Evolutionary conservation across 2,797 vertebrate species (phyloP).

Genomic region (Lithobates sylvaticus): DNA sequence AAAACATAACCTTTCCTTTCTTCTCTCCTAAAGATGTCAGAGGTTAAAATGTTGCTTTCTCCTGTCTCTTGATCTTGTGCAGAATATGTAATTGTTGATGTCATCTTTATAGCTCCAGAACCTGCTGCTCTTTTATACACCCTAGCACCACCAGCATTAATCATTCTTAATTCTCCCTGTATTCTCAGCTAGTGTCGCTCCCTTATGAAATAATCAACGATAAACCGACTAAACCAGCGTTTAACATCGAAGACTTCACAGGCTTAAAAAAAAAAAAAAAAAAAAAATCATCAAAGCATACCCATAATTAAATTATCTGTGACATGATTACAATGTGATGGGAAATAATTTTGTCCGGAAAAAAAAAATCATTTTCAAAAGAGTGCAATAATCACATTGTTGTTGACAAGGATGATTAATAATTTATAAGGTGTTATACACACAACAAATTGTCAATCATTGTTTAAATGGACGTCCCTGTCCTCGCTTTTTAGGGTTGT

Average conservation of each 20-base stretch:
- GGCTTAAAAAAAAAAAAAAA: conserved; percentile 1
- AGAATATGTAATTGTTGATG: conserved; percentile 76
- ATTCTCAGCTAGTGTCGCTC: conserved; percentile 75
- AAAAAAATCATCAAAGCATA: conserved; percentile 17
- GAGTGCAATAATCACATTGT: conserved; percentile 79
- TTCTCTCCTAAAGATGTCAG: conserved; percentile 63
- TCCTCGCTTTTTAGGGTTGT: conserved; percentile 26
- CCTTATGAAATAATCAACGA: conserved; percentile 17
- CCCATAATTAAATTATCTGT: conserved; percentile 60
- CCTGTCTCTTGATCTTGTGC: conserved; percentile 80
- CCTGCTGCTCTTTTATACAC: conserved; percentile 72
- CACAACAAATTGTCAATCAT: conserved; percentile 78
- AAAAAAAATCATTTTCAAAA: conserved; percentile 76
- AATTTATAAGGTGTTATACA: conserved; percentile 79
- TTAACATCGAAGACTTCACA: background rate
- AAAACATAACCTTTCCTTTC: background rate
- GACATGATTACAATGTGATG: conserved; percentile 72
- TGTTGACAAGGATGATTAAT: conserved; percentile 83
- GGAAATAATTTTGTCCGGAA: conserved; percentile 76
- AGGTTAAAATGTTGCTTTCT: conserved; percentile 70
- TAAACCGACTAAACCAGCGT: background rate
- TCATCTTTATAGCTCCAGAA: conserved; percentile 85
- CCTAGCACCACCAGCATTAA: conserved; percentile 77
- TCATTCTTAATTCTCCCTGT: conserved; percentile 84
- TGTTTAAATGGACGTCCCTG: conserved; percentile 19